Base-by-base conservation (phyloP, 2,888 invertebrate species). In the Drosophila nigritarsus region DNA sequence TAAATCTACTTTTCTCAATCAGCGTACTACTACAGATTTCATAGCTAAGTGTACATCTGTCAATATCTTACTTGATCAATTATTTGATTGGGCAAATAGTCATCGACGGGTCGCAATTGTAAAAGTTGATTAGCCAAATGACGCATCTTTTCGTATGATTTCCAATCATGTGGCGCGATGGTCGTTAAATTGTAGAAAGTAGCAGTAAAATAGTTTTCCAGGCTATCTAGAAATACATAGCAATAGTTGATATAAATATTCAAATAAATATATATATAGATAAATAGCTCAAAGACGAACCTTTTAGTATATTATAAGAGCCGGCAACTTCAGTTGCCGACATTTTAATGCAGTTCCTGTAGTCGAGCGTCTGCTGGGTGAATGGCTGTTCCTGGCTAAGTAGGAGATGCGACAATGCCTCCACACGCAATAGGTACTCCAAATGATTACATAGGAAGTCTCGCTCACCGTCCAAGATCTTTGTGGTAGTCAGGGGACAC, bases 121-220 rank as follows among this genome's bases (percentile, higher is more conserved):
- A 97, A 96, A 92, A 98, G 97, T 83, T 97, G 95, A 89, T 95
- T 95, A 0, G 99, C 99, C 92, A 99, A 95, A 91, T 97, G 96
- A 71, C 98, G 95, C 99, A 99, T 99, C 93, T 98, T 98, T 24
- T 98, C 97, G 92, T 99, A 99, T 0, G 98, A 98, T 92, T 97
- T 97, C 98, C 99, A 99, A 93, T 99, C 99, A 83, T 99, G 98
- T 53, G 99, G 94, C 9, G 99, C 98, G 36, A 99, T 98, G 2
- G 99, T 98, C 1, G 99, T 99, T 86, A 99, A 94, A 94, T 99
- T 99, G 93, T 99, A 99, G 93, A 99, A 99, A 91, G 97, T 98
- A 79, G 95, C 96, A 88, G 98, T 98, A 78, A 99, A 94, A 93
- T 99, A 99, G 91, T 97, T 96, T 92, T 99, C 99, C 11, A 98